These are phyloP conservation scores for Boulengeromyrus knoepffleri DNA, from an alignment of 2,113 vertebrate genomes.

Conservation along the genomic window DNA sequence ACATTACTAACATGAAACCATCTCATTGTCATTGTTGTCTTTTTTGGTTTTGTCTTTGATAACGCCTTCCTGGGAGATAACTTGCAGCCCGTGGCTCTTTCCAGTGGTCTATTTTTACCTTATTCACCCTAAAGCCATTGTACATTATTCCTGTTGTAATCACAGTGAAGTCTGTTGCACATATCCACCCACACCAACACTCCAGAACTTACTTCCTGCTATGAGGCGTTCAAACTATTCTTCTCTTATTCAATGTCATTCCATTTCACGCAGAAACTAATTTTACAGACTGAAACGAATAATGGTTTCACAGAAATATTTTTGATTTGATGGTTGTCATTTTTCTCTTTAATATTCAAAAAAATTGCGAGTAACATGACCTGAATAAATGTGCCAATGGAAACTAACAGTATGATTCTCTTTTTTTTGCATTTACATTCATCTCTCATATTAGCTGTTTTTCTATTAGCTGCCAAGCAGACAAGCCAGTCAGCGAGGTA, in stretches of 20 bases:
- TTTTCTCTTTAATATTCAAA: neutral
- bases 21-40: neutral
- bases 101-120: neutral
- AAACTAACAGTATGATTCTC: neutral
- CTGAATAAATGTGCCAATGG: neutral
- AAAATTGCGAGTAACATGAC: neutral
- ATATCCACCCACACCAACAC: neutral
- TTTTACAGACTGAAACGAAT: neutral
- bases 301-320: neutral
- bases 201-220: neutral
- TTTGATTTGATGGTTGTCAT: neutral
- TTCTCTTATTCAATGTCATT: neutral
- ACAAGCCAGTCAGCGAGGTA: neutral
- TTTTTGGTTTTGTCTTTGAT: neutral
- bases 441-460: neutral
- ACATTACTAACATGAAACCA: neutral
- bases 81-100: neutral
- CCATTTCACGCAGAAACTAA: neutral
- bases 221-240: neutral
- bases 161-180: neutral
- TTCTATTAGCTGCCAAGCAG: neutral
- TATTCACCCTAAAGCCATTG: neutral
- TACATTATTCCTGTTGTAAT: neutral
- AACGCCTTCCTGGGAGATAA: neutral
- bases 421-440: neutral